Conservation (phyloP, 2,888 invertebrate species). For the Clistopyga incitator region DNA sequence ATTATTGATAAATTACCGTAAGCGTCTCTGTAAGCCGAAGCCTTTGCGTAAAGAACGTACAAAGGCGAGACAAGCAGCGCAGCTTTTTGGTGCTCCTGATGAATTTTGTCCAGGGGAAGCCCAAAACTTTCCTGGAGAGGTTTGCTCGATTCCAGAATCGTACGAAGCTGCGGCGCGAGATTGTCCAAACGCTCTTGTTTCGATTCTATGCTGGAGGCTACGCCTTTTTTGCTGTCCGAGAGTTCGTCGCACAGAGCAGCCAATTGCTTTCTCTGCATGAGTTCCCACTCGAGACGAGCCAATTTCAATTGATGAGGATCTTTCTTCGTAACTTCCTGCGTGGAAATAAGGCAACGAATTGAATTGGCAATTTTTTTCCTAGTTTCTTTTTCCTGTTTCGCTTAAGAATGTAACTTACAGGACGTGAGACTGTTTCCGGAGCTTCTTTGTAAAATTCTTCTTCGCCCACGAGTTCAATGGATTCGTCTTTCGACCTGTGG, state of each 20-base stretch:
- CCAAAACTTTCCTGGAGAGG: slow-evolving; percentile 96
- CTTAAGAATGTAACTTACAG: slow-evolving; percentile 85
- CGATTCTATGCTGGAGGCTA: slow-evolving; percentile 90
- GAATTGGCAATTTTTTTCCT: too few species aligned
- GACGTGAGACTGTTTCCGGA: slow-evolving; percentile 88
- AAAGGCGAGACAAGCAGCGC: slow-evolving; percentile 92
- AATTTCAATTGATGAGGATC: slow-evolving; percentile 93
- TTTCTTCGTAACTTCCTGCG: slow-evolving; percentile 88
- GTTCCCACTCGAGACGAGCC: slow-evolving; percentile 96
- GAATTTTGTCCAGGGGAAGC: slow-evolving; percentile 91
- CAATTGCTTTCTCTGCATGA: slow-evolving; percentile 93
- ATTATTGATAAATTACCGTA: slow-evolving; percentile 86
- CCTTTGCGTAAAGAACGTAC: slow-evolving; percentile 94
- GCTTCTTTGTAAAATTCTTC: slow-evolving; percentile 94
- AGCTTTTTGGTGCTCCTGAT: slow-evolving; percentile 91
- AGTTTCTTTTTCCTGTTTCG: too few species aligned
- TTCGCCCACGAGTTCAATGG: slow-evolving; percentile 93
- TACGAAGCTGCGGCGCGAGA: slow-evolving; percentile 91
- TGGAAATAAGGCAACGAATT: slow-evolving; percentile 34
- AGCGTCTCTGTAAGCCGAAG: slow-evolving; percentile 92
- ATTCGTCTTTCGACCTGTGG: slow-evolving; percentile 94
- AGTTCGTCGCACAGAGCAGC: slow-evolving; percentile 91
- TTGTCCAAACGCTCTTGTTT: slow-evolving; percentile 92
- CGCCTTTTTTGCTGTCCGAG: slow-evolving; percentile 90
- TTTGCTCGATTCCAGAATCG: slow-evolving; percentile 91